Percentiles rank a stretch among this genome's conserved stretches.
Evolutionary conservation across 1,140 invertebrate genomes (phyloP).

Genomic region (Pseudomyrmex gracilis): DNA sequence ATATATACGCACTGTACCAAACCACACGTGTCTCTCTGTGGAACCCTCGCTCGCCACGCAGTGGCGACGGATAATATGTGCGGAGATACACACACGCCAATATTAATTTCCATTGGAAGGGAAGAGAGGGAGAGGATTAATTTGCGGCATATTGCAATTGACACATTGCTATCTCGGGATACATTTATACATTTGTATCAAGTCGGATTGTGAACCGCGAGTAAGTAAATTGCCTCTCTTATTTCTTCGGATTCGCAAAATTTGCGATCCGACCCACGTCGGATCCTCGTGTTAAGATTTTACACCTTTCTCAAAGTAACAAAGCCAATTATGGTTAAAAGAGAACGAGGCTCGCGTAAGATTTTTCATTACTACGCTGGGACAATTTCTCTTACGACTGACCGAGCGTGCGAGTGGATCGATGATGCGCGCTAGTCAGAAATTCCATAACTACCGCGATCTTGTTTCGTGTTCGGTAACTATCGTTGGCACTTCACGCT

Average conservation of each 20-base stretch:
- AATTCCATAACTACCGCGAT: slow-evolving; percentile 16
- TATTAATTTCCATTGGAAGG: background rate
- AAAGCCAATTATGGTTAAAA: too few relatives aligned
- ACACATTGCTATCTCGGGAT: too few relatives aligned
- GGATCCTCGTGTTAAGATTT: too few relatives aligned
- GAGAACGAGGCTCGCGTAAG: background rate
- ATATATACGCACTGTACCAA: background rate
- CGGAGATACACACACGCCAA: slow-evolving; percentile 13
- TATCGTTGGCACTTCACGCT: slow-evolving; percentile 74
- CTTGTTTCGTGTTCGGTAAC: background rate
- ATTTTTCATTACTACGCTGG: background rate
- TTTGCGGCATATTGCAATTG: background rate
- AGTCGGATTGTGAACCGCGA: too few relatives aligned
- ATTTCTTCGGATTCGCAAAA: too few relatives aligned
- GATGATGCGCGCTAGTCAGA: slow-evolving; percentile 18
- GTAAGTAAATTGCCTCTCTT: too few relatives aligned
- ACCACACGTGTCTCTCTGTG: background rate
- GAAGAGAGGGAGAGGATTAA: background rate
- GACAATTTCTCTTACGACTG: slow-evolving; percentile 14
- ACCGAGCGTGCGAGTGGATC: slow-evolving; percentile 24
- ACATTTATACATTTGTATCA: too few relatives aligned
- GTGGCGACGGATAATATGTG: background rate
- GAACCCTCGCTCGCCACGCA: background rate
- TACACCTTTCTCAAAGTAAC: too few relatives aligned
- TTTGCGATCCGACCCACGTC: too few relatives aligned